Evolutionary conservation across 2,113 vertebrate genomes (phyloP).

Genomic region (Craseonycteris thonglongyai): DNA sequence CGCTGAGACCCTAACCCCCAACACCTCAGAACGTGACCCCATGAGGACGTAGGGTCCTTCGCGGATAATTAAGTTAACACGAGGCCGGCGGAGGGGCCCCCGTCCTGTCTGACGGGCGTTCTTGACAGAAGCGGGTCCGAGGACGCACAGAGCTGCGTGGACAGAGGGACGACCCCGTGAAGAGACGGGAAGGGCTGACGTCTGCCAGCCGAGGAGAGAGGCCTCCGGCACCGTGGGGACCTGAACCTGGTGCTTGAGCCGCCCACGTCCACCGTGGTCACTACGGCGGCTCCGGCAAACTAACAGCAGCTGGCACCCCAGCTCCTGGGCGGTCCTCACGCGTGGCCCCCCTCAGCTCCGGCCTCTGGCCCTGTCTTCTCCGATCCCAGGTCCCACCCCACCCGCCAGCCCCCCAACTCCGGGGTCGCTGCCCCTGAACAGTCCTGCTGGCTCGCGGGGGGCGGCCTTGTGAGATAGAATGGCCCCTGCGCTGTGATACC

Average conservation of each 20-base stretch:
- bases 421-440: too few relatives aligned
- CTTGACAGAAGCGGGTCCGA: background rate
- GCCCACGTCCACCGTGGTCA: background rate
- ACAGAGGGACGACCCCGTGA: too few relatives aligned
- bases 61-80: background rate
- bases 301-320: fast-evolving
- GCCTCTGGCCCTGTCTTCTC: fast-evolving
- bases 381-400: too few relatives aligned
- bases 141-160: too few relatives aligned
- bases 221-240: background rate
- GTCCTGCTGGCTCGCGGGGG: too few relatives aligned
- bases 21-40: background rate
- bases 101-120: background rate
- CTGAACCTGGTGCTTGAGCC: too few relatives aligned
- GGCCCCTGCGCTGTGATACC: fast-evolving
- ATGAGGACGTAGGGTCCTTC: background rate
- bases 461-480: background rate
- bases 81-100: background rate
- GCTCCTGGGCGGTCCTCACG: fast-evolving
- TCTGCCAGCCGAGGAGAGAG: background rate
- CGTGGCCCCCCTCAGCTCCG: background rate
- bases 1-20: background rate
- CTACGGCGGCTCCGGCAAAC: background rate
- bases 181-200: fast-evolving
- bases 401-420: too few relatives aligned